A percentile compares a stretch with the other conserved stretches of the same genome.
These are phyloP conservation scores for Saturnia pavonia DNA, from an alignment of 2,888 invertebrate species.

Conservation along the genomic window DNA sequence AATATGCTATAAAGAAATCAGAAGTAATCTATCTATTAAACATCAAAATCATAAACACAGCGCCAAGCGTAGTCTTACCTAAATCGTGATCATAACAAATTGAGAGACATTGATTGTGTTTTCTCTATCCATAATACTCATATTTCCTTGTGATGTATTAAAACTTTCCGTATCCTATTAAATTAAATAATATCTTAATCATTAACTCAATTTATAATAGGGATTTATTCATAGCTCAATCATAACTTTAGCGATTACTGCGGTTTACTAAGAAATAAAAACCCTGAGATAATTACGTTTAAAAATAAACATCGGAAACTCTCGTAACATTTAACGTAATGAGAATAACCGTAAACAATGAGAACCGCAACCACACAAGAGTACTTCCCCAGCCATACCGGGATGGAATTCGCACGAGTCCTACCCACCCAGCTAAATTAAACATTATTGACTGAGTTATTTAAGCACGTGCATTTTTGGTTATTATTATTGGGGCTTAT, in stretches of 20 bases:
- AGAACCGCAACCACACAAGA: constrained; percentile 44
- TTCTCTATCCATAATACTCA: not conserved
- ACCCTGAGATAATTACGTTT: constrained; percentile 39
- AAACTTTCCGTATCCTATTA: not conserved
- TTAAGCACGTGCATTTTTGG: constrained; percentile 80
- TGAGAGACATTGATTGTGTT: not conserved
- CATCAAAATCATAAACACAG: too few relatives aligned
- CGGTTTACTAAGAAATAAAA: not conserved
- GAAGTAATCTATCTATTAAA: too few relatives aligned
- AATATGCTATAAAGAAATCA: too few relatives aligned
- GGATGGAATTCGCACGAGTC: constrained; percentile 48
- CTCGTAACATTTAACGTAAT: constrained; percentile 67
- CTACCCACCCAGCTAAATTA: constrained; percentile 56
- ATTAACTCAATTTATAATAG: not conserved
- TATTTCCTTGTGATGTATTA: not conserved
- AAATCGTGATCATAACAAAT: not conserved
- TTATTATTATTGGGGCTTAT: constrained; percentile 77
- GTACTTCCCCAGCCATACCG: constrained; percentile 41
- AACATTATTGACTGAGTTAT: constrained; percentile 79
- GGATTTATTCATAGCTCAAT: not conserved
- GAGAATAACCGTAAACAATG: constrained; percentile 69
- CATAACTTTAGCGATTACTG: not conserved
- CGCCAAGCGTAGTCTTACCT: not conserved
- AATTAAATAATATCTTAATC: not conserved
- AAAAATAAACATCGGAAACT: constrained; percentile 50